Conservation (phyloP, 1,140 invertebrate genomes). For the Heliconius nattereri region DNA sequence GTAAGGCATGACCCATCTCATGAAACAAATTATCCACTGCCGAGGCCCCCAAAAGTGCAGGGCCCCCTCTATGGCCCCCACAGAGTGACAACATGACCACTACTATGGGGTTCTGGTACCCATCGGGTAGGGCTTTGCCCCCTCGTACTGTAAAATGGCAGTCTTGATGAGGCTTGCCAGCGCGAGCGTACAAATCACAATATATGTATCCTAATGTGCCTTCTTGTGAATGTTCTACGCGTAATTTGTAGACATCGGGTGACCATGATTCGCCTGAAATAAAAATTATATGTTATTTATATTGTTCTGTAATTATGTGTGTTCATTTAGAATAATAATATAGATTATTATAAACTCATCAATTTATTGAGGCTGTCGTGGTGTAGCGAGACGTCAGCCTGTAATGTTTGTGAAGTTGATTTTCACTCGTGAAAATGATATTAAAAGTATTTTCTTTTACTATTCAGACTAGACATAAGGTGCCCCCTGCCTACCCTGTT, state of each 20-base stretch:
- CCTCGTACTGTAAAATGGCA: slow-evolving; percentile 99
- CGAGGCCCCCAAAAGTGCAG: slow-evolving; percentile 90
- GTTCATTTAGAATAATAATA: too few species aligned
- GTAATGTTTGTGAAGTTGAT: too few species aligned
- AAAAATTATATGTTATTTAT: too few species aligned
- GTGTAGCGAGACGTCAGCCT: too few species aligned
- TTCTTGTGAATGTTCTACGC: slow-evolving; percentile 89
- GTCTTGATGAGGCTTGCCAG: slow-evolving; percentile 96
- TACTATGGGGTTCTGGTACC: slow-evolving; percentile 93
- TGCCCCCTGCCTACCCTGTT: too few species aligned
- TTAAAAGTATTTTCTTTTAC: too few species aligned
- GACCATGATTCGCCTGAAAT: slow-evolving; percentile 90
- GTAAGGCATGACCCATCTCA: slow-evolving; percentile 99
- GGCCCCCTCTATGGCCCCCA: slow-evolving; percentile 86
- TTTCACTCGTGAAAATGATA: too few species aligned
- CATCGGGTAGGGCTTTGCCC: slow-evolving; percentile 90
- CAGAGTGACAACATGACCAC: slow-evolving; percentile 96
- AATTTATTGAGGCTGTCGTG: too few species aligned
- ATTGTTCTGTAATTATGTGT: too few species aligned
- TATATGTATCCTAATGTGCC: slow-evolving; percentile 96
- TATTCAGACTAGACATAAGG: too few species aligned
- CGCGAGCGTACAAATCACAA: slow-evolving; percentile 97
- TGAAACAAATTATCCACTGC: slow-evolving; percentile 99
- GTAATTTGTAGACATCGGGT: slow-evolving; percentile 93
- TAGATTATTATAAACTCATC: too few species aligned